Percentiles rank a stretch among this genome's conserved stretches.
Conservation (phyloP, 2,888 invertebrate genomes). For the Gymnocheta viridis region DNA sequence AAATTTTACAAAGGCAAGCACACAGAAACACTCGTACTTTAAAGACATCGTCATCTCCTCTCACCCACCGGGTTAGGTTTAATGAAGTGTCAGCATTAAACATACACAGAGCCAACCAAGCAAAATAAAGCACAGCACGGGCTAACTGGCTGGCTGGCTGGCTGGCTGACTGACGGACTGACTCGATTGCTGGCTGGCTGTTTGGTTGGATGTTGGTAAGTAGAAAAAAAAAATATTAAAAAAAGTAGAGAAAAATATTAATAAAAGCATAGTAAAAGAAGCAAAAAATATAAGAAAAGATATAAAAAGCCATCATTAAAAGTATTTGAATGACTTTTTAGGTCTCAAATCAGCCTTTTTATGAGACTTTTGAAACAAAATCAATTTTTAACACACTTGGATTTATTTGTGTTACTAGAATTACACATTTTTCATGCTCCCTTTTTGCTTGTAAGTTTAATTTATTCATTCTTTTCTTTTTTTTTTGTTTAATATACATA, state of each 20-base stretch:
- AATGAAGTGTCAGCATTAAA: conserved; percentile 71
- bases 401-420: conserved; percentile 59
- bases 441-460: conserved; percentile 4
- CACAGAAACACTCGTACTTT: neutral
- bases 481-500: conserved; percentile 9
- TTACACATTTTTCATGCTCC: conserved; percentile 25
- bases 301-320: conserved; percentile 57
- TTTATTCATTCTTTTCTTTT: conserved; percentile 33
- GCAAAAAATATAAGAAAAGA: conserved; percentile 38
- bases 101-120: conserved; percentile 53
- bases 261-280: conserved; percentile 57
- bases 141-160: conserved; percentile 32
- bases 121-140: conserved; percentile 37
- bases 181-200: neutral
- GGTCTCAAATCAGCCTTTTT: conserved; percentile 61
- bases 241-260: conserved; percentile 52
- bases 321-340: conserved; percentile 66
- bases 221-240: conserved; percentile 39
- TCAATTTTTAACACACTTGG: conserved; percentile 66
- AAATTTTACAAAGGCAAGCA: conserved; percentile 6
- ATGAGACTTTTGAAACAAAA: conserved; percentile 58
- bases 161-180: conserved; percentile 4
- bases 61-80: conserved; percentile 66
- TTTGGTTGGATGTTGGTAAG: conserved; percentile 21
- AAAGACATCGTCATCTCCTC: conserved; percentile 56